Evolutionary conservation across 2,113 vertebrate genomes (phyloP).

Genomic region (Morone saxatilis): DNA sequence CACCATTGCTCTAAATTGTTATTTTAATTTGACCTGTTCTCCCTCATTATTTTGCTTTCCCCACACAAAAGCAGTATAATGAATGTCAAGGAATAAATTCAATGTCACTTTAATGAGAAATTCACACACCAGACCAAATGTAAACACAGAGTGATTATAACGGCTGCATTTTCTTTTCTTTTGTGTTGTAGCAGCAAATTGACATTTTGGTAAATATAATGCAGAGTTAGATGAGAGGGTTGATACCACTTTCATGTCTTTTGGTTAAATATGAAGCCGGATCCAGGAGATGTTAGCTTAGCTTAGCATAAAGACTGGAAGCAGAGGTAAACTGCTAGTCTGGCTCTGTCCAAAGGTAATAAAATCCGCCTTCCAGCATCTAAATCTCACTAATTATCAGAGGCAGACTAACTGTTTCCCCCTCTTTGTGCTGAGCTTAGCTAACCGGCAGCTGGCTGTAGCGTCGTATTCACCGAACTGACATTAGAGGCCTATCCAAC

Average conservation of each 20-base stretch:
- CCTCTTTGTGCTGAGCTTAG: background rate
- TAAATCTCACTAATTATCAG: background rate
- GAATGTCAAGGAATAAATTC: constrained; percentile 26
- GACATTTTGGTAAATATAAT: background rate
- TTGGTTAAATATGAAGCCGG: background rate
- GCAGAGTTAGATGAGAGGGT: background rate
- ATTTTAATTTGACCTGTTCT: constrained; percentile 11
- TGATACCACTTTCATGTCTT: background rate
- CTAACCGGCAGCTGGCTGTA: background rate
- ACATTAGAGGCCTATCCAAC: too few species aligned
- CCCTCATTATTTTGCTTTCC: constrained; percentile 15
- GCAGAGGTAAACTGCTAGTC: background rate
- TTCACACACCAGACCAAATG: background rate
- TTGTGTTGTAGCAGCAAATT: too few species aligned
- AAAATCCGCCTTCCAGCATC: background rate
- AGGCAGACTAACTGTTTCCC: background rate
- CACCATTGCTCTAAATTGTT: background rate
- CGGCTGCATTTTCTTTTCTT: background rate
- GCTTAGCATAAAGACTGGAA: background rate
- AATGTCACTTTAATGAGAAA: constrained; percentile 25
- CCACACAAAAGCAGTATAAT: background rate
- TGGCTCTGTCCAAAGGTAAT: background rate
- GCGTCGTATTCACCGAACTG: background rate
- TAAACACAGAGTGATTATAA: background rate
- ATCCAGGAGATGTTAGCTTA: background rate